Conservation (phyloP, 2,797 vertebrate genomes). For the Mormyrus proboscirostris region DNA sequence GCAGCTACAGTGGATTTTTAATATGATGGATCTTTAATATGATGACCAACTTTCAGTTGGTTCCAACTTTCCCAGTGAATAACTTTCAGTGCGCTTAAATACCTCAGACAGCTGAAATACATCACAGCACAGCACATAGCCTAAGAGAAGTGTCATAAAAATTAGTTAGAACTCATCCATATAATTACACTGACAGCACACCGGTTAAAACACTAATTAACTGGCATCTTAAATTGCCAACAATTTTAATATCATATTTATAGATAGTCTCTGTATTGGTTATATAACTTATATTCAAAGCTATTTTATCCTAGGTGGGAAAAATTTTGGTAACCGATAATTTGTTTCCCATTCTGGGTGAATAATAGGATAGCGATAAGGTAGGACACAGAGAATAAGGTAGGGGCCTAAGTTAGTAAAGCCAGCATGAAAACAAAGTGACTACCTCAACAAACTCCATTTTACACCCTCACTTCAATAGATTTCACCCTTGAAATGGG, state of each 20-base stretch:
- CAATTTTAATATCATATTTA: neutral
- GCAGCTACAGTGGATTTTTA: neutral
- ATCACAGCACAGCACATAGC: neutral
- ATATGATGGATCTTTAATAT: neutral
- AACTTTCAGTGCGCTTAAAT: neutral
- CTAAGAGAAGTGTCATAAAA: neutral
- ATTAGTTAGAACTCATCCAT: neutral
- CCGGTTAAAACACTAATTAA: neutral
- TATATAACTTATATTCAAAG: constrained; percentile 28
- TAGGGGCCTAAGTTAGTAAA: constrained; percentile 62
- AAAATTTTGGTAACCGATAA: neutral
- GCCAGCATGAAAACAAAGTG: constrained; percentile 81
- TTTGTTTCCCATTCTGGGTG: neutral
- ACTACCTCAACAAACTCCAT: constrained; percentile 77
- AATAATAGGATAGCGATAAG: constrained; percentile 26
- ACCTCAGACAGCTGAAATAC: neutral
- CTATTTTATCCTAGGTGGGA: constrained; percentile 4
- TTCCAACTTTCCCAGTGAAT: neutral
- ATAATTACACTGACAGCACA: constrained; percentile 7
- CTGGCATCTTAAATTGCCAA: neutral
- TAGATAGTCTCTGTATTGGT: neutral
- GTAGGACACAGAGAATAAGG: constrained; percentile 41
- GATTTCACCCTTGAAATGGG: constrained; percentile 43
- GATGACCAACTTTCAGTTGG: neutral
- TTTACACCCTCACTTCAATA: constrained; percentile 65